Evolutionary conservation across 2,888 invertebrate species (phyloP).

Genomic region (Terebella lapidaria): DNA sequence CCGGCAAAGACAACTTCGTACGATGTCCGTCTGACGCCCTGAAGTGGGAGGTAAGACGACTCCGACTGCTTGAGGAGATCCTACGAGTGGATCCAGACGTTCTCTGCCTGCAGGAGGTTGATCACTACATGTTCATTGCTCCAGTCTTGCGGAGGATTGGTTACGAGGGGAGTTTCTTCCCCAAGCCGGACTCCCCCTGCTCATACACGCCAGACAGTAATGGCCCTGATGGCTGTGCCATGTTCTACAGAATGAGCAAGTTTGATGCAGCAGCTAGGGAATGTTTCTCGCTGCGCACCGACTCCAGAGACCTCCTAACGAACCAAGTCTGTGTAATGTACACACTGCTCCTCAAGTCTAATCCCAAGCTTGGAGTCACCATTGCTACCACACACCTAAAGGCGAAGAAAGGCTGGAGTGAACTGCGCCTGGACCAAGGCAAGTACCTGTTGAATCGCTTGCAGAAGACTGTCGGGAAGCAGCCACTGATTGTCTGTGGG

Average conservation of each 20-base stretch:
- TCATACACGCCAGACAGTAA: slow-evolving; percentile 67
- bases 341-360: slow-evolving; percentile 56
- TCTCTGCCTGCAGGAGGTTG: slow-evolving; percentile 72
- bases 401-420: slow-evolving; percentile 61
- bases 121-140: slow-evolving; percentile 66
- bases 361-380: slow-evolving; percentile 56
- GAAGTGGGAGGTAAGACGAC: slow-evolving; percentile 65
- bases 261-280: slow-evolving; percentile 58
- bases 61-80: slow-evolving; percentile 68
- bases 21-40: slow-evolving; percentile 68
- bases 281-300: slow-evolving; percentile 28
- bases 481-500: slow-evolving; percentile 65
- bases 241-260: slow-evolving; percentile 66
- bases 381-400: slow-evolving; percentile 72
- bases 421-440: slow-evolving; percentile 36
- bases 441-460: slow-evolving; percentile 31
- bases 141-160: slow-evolving; percentile 8
- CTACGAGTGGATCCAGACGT: slow-evolving; percentile 66
- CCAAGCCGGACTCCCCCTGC: slow-evolving; percentile 75
- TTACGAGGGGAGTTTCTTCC: slow-evolving; percentile 63
- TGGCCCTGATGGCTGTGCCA: slow-evolving; percentile 75
- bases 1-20: slow-evolving; percentile 68
- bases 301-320: slow-evolving; percentile 16
- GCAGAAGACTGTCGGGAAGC: slow-evolving; percentile 19
- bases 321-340: slow-evolving; percentile 61